Percentiles rank a stretch among this genome's conserved stretches.
Evolutionary conservation across 2,797 vertebrate genomes (phyloP).

Genomic region (Pangasius krempfi): DNA sequence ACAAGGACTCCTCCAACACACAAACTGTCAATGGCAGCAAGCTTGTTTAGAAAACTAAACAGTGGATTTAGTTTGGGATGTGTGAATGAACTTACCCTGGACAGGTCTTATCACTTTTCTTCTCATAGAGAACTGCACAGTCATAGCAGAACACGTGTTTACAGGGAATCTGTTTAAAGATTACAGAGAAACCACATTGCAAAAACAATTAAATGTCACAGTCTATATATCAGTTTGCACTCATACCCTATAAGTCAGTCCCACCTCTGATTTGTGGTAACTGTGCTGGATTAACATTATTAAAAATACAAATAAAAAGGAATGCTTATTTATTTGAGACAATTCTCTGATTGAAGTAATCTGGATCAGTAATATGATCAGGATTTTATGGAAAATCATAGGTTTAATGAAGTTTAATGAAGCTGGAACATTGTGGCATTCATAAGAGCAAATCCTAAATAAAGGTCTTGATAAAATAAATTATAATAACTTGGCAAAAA

Average conservation of each 20-base stretch:
- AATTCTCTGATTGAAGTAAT: background rate
- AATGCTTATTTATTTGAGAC: background rate
- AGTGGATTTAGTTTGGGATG: background rate
- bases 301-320: background rate
- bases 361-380: background rate
- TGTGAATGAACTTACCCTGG: conserved; percentile 85
- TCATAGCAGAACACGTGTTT: conserved; percentile 99
- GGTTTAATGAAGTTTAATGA: background rate
- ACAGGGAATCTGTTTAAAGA: conserved; percentile 87
- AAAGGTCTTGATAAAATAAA: background rate
- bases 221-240: background rate
- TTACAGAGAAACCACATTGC: background rate
- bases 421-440: background rate
- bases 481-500: background rate
- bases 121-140: conserved; percentile 95
- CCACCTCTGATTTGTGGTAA: background rate
- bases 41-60: background rate
- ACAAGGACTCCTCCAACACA: background rate
- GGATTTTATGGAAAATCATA: background rate
- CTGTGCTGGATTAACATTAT: background rate
- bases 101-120: conserved; percentile 97
- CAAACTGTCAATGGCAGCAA: background rate
- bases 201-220: background rate
- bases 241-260: background rate
- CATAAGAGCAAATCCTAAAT: background rate